phyloP scores from a whole-genome alignment of 2,797 vertebrate species.

The Enteromius paludinosus region DNA sequence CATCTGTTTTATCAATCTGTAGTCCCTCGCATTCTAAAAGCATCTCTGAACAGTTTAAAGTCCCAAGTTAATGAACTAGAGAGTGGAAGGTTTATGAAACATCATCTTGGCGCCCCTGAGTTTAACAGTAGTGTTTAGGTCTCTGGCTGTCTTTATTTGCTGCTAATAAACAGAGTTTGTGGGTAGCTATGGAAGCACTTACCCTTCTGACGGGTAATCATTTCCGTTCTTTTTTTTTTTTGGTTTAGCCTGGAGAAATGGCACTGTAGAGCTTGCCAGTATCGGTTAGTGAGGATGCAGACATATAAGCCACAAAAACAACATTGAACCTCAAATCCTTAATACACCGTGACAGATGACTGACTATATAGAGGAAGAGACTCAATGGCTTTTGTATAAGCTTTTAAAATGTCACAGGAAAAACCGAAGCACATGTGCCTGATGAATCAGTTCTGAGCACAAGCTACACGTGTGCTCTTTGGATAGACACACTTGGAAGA shows the following conservation, averaged over 20 bases:
- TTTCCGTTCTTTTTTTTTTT: constrained; percentile 51
- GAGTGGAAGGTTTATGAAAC: constrained; percentile 49
- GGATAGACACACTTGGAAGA: background rate
- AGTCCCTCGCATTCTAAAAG: constrained; percentile 2
- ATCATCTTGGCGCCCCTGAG: constrained; percentile 35
- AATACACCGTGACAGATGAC: background rate
- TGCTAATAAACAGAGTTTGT: constrained; percentile 59
- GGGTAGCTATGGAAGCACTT: constrained; percentile 48
- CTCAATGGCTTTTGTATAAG: background rate
- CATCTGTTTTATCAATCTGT: background rate
- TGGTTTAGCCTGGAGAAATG: constrained; percentile 40
- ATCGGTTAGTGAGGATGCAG: constrained; percentile 13
- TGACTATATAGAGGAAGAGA: constrained; percentile 11
- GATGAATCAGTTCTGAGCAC: background rate
- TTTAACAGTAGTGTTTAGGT: constrained; percentile 25
- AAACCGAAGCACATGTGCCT: constrained; percentile 7
- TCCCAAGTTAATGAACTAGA: constrained; percentile 42
- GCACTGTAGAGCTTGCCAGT: constrained; percentile 23
- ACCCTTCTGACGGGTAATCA: constrained; percentile 51
- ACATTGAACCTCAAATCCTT: constrained; percentile 17
- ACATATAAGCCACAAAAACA: constrained; percentile 12
- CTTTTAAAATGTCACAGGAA: background rate
- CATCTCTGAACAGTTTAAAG: background rate
- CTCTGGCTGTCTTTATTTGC: constrained; percentile 48
- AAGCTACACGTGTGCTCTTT: background rate